A percentile compares a stretch with the other conserved stretches of the same genome.
These are phyloP conservation scores for Caenorhabditis angaria DNA, from an alignment of 2,888 invertebrate species.

Conservation along the genomic window DNA sequence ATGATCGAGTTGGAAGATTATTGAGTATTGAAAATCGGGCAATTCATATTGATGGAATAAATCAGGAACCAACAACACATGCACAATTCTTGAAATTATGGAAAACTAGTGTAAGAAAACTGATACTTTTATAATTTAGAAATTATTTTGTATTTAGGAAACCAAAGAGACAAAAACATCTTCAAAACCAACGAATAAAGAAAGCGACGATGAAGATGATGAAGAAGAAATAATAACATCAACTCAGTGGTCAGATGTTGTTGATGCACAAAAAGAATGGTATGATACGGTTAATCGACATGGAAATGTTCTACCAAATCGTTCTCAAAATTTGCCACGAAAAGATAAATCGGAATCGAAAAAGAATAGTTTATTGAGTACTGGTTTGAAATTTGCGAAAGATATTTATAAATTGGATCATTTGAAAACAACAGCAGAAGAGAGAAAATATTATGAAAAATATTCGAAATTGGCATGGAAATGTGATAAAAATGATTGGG, in stretches of 20 bases:
- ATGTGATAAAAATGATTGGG: constrained; percentile 46
- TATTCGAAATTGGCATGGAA: constrained; percentile 42
- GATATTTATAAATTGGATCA: constrained; percentile 53
- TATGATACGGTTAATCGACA: constrained; percentile 17
- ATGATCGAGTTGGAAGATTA: constrained; percentile 39
- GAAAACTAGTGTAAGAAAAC: constrained; percentile 47
- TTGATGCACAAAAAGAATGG: constrained; percentile 40
- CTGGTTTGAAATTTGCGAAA: constrained; percentile 51
- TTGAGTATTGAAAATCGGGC: constrained; percentile 45
- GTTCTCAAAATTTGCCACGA: background rate
- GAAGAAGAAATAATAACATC: constrained; percentile 50
- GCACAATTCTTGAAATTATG: constrained; percentile 55
- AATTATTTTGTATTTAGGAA: constrained; percentile 27
- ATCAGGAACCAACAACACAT: constrained; percentile 44
- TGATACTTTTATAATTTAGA: background rate
- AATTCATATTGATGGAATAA: constrained; percentile 48
- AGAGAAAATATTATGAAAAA: constrained; percentile 38
- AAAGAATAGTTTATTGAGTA: constrained; percentile 21
- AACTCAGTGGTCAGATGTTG: constrained; percentile 42
- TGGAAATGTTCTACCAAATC: constrained; percentile 18
- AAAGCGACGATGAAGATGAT: constrained; percentile 54
- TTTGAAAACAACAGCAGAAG: constrained; percentile 27
- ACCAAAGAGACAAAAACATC: constrained; percentile 35
- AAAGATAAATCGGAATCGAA: constrained; percentile 8
- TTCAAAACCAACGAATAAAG: constrained; percentile 35